A percentile compares a stretch with the other conserved stretches of the same genome.
phyloP scores from a whole-genome alignment of 2,888 invertebrate species.

The Drosophila greeni region DNA sequence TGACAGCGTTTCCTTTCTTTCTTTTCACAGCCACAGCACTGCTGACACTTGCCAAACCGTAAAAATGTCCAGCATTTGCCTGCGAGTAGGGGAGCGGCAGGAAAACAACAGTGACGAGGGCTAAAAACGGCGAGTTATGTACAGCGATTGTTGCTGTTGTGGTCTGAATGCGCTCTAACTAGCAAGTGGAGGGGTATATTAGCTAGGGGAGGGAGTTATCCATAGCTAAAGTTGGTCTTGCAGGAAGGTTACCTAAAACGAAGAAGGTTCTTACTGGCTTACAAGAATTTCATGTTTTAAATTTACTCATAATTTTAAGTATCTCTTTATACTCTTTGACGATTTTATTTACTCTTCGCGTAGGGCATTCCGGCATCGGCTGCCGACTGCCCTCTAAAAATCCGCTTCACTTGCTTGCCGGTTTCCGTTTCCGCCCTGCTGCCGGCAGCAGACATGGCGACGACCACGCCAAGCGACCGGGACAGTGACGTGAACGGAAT shows the following conservation, averaged over 20 bases:
- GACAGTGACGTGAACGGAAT: constrained; percentile 3
- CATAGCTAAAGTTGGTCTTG: background rate
- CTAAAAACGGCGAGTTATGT: constrained; percentile 56
- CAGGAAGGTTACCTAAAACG: background rate
- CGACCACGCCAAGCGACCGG: constrained; percentile 28
- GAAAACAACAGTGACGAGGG: constrained; percentile 41
- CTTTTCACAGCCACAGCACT: constrained; percentile 36
- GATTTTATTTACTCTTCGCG: background rate
- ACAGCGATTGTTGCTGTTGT: constrained; percentile 57
- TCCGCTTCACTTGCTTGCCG: constrained; percentile 50
- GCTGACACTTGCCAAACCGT: constrained; percentile 70
- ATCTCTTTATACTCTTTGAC: too few species aligned
- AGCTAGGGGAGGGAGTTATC: background rate
- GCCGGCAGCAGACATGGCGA: constrained; percentile 53
- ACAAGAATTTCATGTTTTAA: background rate
- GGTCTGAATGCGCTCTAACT: constrained; percentile 33
- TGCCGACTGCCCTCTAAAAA: constrained; percentile 1
- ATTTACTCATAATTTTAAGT: too few species aligned
- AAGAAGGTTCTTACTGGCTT: background rate
- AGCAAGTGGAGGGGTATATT: background rate
- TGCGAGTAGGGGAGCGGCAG: constrained; percentile 40
- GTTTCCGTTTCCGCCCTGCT: constrained; percentile 62
- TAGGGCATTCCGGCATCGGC: constrained; percentile 14
- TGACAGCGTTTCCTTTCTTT: constrained; percentile 32
- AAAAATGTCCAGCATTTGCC: constrained; percentile 69